Evolutionary conservation across 2,888 invertebrate species (phyloP), one percentile per base, ranked within the genome.

Genomic region (Loripinus fragilis): DNA sequence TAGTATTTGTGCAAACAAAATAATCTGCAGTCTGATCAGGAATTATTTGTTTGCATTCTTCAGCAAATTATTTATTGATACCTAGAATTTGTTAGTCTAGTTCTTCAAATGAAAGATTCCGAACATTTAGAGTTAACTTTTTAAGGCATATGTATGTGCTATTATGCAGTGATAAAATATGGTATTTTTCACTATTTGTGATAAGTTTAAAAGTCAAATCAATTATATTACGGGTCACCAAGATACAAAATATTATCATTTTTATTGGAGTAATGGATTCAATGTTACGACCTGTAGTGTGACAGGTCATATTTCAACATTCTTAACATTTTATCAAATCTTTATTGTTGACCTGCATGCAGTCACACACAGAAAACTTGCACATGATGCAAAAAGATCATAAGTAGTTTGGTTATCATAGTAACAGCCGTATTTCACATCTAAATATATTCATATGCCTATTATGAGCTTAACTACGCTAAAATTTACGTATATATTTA

Each of bases 231-330:
- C 33, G 33, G 60, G 60, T 60, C 60, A 60, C 60, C 33, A 33
- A 33, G 33, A 60, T 33, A 17, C 5, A 10, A 2, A 20, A 60
- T 12, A 52, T 52, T 52, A 33, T 60, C 33, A 60, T 60, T 60
- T 23, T n/a, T 60, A 60, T 60, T 60, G 23, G 15, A 33, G 30
- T 60, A 60, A 60, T 33, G 33, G 33, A 60, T 33, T 60, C 8
- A 7, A 60, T 25, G 60, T 60, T 28, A 20, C n/a, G 20, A 20
- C 60, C 60, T 20, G 17, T 12, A 8, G 60, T 60, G 60, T 60
- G 60, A 33, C 33, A 28, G 60, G 33, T 60, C 60, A 60, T 60
- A 60, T 60, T 60, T 33, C 60, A 60, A 33, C 33, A 60, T 60
- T 60, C 60, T 33, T 60, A 33, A 60, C 33, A 33, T 60, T 33